phyloP scores from a whole-genome alignment of 2,888 invertebrate species.

The Trisateles emortualis region DNA sequence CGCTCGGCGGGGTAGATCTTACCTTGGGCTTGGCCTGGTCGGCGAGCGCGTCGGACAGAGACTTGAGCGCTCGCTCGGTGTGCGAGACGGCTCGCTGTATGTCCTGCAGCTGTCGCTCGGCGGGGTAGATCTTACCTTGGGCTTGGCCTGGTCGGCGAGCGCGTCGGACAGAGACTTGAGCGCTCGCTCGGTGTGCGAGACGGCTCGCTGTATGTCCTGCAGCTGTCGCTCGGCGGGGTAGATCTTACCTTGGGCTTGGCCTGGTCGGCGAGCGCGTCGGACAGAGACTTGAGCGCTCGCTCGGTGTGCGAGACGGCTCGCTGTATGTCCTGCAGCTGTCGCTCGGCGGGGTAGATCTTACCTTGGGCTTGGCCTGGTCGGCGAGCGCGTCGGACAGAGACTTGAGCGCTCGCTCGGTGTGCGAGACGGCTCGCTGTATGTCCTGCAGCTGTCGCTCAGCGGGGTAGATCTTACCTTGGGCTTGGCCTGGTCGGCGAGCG shows the following conservation, averaged over 20 bases:
- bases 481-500: conserved; percentile 88
- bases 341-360: conserved; percentile 95
- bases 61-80: background rate
- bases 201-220: background rate
- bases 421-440: background rate
- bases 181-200: background rate
- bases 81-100: background rate
- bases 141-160: background rate
- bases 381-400: too few relatives aligned
- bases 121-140: conserved; percentile 97
- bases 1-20: too few relatives aligned
- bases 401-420: too few relatives aligned
- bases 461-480: conserved; percentile 82
- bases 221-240: background rate
- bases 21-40: background rate
- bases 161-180: background rate
- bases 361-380: too few relatives aligned
- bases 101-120: conserved; percentile 89
- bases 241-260: conserved; percentile 31
- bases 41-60: background rate
- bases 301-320: conserved; percentile 97
- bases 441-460: conserved; percentile 93
- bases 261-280: background rate
- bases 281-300: conserved; percentile 43
- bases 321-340: conserved; percentile 94